phyloP scores from a whole-genome alignment of 2,113 vertebrate genomes.

The Ploceus nigricollis region DNA sequence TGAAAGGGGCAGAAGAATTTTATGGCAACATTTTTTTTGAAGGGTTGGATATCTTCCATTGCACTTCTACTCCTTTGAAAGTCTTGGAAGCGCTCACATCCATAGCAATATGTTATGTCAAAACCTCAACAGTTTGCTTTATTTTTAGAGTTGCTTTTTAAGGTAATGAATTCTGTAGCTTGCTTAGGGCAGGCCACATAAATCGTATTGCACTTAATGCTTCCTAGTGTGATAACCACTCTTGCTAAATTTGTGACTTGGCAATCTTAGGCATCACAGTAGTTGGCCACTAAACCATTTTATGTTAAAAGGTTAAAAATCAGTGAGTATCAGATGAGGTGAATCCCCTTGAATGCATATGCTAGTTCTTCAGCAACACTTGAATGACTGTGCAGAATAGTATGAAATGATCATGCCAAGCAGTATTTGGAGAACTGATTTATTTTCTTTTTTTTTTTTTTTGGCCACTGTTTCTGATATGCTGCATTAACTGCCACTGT shows the following conservation, averaged over 20 bases:
- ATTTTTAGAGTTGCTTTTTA: slow-evolving; percentile 46
- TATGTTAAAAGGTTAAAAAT: not conserved
- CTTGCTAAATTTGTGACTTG: slow-evolving; percentile 5
- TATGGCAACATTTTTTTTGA: not conserved
- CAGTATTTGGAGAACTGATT: not conserved
- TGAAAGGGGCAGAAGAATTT: not conserved
- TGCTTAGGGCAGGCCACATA: not conserved
- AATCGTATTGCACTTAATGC: not conserved
- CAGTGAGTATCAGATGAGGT: not conserved
- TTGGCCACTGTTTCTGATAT: not conserved
- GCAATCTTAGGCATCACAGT: not conserved
- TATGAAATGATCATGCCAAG: not conserved
- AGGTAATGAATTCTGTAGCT: not conserved
- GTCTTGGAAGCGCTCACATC: not conserved
- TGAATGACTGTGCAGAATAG: not conserved
- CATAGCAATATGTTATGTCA: not conserved
- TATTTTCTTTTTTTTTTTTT: not conserved
- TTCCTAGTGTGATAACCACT: not conserved
- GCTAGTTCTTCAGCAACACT: not conserved
- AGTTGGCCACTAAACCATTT: not conserved
- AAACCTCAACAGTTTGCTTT: slow-evolving; percentile 15
- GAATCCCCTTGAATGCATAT: not conserved
- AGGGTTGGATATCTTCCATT: not conserved
- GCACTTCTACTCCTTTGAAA: not conserved
- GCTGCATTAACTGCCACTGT: not conserved